Conservation (phyloP, 2,113 vertebrate species). For the Rhinolophus sinicus region DNA sequence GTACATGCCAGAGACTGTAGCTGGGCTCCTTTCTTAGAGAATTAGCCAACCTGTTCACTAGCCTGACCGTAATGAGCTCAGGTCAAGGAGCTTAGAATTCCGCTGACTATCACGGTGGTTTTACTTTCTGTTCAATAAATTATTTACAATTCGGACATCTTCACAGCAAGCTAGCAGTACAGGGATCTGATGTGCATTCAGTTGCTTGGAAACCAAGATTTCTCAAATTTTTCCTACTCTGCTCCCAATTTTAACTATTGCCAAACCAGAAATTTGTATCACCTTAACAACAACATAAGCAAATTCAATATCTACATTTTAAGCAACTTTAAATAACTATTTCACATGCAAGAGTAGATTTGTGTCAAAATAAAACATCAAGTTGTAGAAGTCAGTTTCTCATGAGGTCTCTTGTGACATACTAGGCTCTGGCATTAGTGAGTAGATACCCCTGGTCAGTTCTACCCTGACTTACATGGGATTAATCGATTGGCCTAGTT, state of each 20-base stretch:
- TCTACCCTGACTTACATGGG: background rate
- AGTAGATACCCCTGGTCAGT: background rate
- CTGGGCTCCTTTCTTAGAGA: background rate
- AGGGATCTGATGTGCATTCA: background rate
- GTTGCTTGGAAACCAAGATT: constrained; percentile 69
- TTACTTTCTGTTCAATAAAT: constrained; percentile 43
- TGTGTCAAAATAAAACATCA: constrained; percentile 50
- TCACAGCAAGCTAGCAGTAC: constrained; percentile 47
- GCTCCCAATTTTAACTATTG: constrained; percentile 50
- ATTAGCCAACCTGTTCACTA: background rate
- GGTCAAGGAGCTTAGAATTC: constrained; percentile 19
- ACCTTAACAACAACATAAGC: background rate
- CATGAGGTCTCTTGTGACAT: background rate
- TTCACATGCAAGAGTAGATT: background rate
- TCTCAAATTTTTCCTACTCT: constrained; percentile 37
- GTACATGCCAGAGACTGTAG: background rate
- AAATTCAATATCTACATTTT: constrained; percentile 14
- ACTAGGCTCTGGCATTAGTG: background rate
- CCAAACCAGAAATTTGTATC: background rate
- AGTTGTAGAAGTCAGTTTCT: background rate
- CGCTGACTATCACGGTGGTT: background rate
- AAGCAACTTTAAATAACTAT: background rate
- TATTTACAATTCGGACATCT: constrained; percentile 50
- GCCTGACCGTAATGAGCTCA: background rate
- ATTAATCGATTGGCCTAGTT: background rate